Evolutionary conservation across 2,888 invertebrate species (phyloP), one percentile per base, ranked within the genome.

Genomic region (Tetragonula carbonaria): DNA sequence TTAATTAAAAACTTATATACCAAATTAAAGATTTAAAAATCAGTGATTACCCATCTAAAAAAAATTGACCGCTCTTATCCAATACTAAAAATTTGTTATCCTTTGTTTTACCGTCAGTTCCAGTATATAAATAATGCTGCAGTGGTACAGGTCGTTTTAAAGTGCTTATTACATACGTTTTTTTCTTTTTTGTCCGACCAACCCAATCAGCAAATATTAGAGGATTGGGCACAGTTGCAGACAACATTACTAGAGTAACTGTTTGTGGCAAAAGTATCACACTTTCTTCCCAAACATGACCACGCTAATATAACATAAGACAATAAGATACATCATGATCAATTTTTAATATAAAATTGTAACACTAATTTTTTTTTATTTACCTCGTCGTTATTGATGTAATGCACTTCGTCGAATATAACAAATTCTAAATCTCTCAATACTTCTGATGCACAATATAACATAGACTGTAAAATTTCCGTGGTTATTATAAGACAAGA

Each of bases 211-310:
- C 99, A 95, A 99, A 98, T 94, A 99, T 98, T 84, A 98, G 95
- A 0, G 98, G 98, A 94, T 99, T 99, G 0, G 99, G 99, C 45
- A 99, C 99, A 0, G 99, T 99, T 0, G 99, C 99, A 93, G 99
- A 99, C 66, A 99, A 95, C 97, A 99, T 97, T 53, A 99, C 98
- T 84, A 99, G 98, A 90, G 97, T 98, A 13, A 99, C 99, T 94
- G 98, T 98, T 11, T 97, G 96, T 0, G 99, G 99, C 75, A 99
- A 95, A 93, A 99, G 96, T 91, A 99, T 99, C 5, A 99, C 95
- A 0, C 98, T 99, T 95, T 99, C 99, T 95, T 99, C 99, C 99
- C 99, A 99, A 0, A 99, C 99, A 93, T 99, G 99, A 18, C 99
- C 99, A 86, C 99, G 95, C 97, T 97, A 93, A 38, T 94, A 63